Base-by-base conservation (phyloP, 2,113 vertebrate species). In the Ctenodactylus gundi region DNA sequence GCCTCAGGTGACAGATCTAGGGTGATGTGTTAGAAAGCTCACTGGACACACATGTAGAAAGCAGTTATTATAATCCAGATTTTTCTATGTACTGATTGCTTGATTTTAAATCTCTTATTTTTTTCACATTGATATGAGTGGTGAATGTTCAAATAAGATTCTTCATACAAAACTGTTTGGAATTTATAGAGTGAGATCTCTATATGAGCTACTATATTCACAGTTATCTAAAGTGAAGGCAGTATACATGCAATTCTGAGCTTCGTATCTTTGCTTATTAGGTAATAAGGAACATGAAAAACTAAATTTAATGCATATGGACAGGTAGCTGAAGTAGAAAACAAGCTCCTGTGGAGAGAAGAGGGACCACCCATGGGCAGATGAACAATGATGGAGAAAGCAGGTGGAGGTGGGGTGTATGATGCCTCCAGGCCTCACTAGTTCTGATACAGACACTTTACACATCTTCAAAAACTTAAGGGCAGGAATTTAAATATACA, bases 281-380 rank as follows among this genome's bases (percentile, higher is more conserved):
- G 64, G 41, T 75, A 70, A 84, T 36, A 31, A 3, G 70, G 78
- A 85, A 88, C 84, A 90, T 64, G 14, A 76, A 14, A 94, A 87
- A 67, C 87, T 91, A 62, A 77, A 53, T 90, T 62, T 89, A 91
- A 90, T 25, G 84, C 55, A 44, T 55, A 65, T 17, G 27, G 84
- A 77, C 76, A 44, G 87, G 87, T 55, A 96, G 70, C 34, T 89
- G 58, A 96, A 81, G 65, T 76, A 70, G 91, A 89, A 97, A 94
- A 80, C 46, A 62, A 75, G 53, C 75, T 94, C 94, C 36, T 4
- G 60, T 76, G 51, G 91, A 15, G 68, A 55, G 36, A 68, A 60
- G 29, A 89, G 36, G 44, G 89, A 10, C 58, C 8, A 5, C 34
- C 36, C 41, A 75, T 23, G 83, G 76, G 53, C 8, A 44, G 53